phyloP scores from a whole-genome alignment of 2,797 vertebrate species.

The Sebastes wilsoni region DNA sequence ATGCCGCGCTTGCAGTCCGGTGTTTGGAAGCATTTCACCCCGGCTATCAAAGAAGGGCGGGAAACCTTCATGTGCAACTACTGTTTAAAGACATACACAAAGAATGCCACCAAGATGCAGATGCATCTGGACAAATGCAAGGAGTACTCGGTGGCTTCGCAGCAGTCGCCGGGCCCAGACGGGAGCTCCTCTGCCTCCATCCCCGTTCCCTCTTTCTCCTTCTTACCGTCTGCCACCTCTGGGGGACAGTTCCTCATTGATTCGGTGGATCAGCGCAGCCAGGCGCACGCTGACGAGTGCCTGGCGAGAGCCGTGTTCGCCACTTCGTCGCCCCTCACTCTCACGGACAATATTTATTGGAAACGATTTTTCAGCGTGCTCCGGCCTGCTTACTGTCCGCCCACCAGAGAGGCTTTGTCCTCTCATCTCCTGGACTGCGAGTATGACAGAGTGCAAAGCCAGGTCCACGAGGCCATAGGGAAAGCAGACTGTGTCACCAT shows the following conservation, averaged over 20 bases:
- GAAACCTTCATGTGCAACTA: constrained; percentile 68
- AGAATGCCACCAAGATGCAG: constrained; percentile 69
- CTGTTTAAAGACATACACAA: constrained; percentile 54
- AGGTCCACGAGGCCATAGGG: constrained; percentile 46
- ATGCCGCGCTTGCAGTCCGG: constrained; percentile 62
- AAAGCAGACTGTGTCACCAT: constrained; percentile 53
- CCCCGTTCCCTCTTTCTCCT: constrained; percentile 56
- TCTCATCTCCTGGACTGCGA: constrained; percentile 57
- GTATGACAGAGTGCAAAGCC: constrained; percentile 49
- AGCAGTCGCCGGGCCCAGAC: constrained; percentile 52
- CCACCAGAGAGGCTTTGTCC: constrained; percentile 52
- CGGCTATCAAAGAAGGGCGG: constrained; percentile 47
- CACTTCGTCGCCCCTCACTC: constrained; percentile 51
- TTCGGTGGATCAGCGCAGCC: constrained; percentile 62
- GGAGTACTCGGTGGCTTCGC: constrained; percentile 40
- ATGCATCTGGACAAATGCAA: constrained; percentile 68
- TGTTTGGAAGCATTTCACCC: constrained; percentile 66
- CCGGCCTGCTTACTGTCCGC: constrained; percentile 59
- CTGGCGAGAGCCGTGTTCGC: constrained; percentile 60
- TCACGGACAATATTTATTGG: constrained; percentile 63
- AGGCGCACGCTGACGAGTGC: constrained; percentile 56
- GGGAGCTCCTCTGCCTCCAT: constrained; percentile 62
- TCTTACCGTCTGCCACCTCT: constrained; percentile 41
- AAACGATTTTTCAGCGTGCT: constrained; percentile 54
- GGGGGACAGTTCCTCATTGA: constrained; percentile 63